A percentile compares a stretch with the other conserved stretches of the same genome.
Evolutionary conservation across 2,888 invertebrate species (phyloP).

Genomic region (Drosophila imparisetae): DNA sequence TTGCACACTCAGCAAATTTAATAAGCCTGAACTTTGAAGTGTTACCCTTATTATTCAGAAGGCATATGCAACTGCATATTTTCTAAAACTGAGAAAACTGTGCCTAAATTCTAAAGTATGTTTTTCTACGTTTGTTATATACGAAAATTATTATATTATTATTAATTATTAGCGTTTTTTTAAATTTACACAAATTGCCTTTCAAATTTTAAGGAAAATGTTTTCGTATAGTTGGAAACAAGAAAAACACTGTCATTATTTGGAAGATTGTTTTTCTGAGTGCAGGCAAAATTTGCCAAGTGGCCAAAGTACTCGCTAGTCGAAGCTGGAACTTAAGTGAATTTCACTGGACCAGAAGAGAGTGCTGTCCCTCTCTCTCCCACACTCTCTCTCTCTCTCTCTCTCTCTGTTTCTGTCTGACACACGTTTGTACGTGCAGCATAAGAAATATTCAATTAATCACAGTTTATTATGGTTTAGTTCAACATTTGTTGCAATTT

Average conservation of each 20-base stretch:
- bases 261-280: not conserved
- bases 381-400: not conserved
- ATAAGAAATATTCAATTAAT: slow-evolving; percentile 80
- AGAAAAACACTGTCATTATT: too few relatives aligned
- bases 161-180: too few relatives aligned
- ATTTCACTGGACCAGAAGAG: slow-evolving; percentile 24
- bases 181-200: too few relatives aligned
- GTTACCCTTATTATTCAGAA: not conserved
- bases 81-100: not conserved
- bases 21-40: not conserved
- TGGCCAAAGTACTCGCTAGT: slow-evolving; percentile 34
- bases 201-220: not conserved
- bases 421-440: slow-evolving; percentile 54
- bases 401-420: not conserved
- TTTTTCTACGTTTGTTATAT: too few relatives aligned
- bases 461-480: slow-evolving; percentile 79
- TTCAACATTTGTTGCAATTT: slow-evolving; percentile 80
- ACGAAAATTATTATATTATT: too few relatives aligned
- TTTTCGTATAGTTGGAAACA: too few relatives aligned
- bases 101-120: not conserved
- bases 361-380: not conserved
- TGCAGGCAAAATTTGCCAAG: slow-evolving; percentile 46
- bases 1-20: slow-evolving; percentile 9
- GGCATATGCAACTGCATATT: too few relatives aligned
- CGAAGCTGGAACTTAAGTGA: slow-evolving; percentile 42